Base-by-base conservation (phyloP, 1,140 invertebrate species). In the Dendroctonus valens region DNA sequence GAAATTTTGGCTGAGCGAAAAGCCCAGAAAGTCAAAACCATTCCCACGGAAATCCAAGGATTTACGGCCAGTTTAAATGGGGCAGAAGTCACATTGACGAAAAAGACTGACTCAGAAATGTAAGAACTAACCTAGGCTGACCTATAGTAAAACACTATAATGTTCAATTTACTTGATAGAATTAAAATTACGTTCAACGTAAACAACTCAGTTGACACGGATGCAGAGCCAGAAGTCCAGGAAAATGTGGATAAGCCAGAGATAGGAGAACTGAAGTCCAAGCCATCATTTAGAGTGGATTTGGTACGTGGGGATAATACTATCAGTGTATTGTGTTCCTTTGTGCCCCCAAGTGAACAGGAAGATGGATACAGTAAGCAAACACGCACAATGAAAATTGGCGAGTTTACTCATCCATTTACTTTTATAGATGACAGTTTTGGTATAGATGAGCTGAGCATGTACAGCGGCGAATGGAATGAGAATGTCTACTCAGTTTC, bases 1-100 rank as follows among this genome's bases (percentile, higher is more conserved):
- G 94, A 96, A 81, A 95, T 96, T 66, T 82, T 90, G 55, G 89
- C 91, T 0, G 94, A 96, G 78, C 88, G 88, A 68, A 92, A 93
- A 77, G 85, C 89, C 7, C 87, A 89, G 69, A 92, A 92, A 77
- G 74, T 84, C 3, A 89, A 89, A 76, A 85, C 84, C 0, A 83
- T 92, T 70, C 90, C 90, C 5, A 83, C 85, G n/a, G 86, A 88
- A 72, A 68, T 96, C 26, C 88, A 91, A 15, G 91, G 89, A 0
- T 96, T 95, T 75, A 82, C 84, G 69, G 86, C 94, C 0, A 85
- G 86, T 55, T 80, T 89, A 0, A 82, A 90, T 74, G 89, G 90
- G 11, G 86, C 92, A 50, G 89, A 94, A 74, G 87, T 96, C 2
- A 88, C 83, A 15, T 80, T 96, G 7, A 83, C 83, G 9, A 92